These are phyloP conservation scores for Pelecanus crispus DNA, from an alignment of 2,113 vertebrate genomes.

Conservation along the genomic window DNA sequence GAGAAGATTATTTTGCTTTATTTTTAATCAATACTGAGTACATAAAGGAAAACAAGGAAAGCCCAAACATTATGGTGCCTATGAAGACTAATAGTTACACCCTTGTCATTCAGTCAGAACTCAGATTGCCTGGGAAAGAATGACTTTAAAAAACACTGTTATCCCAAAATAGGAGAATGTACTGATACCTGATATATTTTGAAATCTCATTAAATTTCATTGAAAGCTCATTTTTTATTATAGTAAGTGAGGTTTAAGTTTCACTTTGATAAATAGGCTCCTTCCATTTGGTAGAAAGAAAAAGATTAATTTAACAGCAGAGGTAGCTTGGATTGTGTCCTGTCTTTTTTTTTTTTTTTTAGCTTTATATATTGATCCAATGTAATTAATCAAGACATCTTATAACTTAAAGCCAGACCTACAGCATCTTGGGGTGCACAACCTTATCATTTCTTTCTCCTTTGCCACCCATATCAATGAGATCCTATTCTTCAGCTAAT, in stretches of 20 bases:
- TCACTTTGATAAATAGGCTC: slow-evolving; percentile 3
- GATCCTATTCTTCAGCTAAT: not conserved
- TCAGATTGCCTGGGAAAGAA: not conserved
- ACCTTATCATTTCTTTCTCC: not conserved
- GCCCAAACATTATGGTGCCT: not conserved
- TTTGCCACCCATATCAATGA: not conserved
- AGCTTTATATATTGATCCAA: not conserved
- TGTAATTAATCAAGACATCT: not conserved
- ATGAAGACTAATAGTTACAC: not conserved
- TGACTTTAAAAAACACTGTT: not conserved
- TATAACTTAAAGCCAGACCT: not conserved
- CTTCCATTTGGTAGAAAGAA: not conserved
- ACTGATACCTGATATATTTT: not conserved
- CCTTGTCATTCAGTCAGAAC: not conserved
- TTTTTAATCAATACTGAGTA: not conserved
- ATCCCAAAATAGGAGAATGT: not conserved
- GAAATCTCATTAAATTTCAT: not conserved
- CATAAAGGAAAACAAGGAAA: not conserved
- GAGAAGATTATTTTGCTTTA: not conserved
- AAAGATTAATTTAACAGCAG: not conserved
- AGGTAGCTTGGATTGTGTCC: not conserved
- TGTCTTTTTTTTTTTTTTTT: not conserved
- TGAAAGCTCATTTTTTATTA: slow-evolving; percentile 8
- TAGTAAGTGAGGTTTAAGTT: not conserved
- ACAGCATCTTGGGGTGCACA: not conserved